A percentile compares a stretch with the other conserved stretches of the same genome.
Evolutionary conservation across 2,113 vertebrate genomes (phyloP).

Genomic region (Odontesthes bonariensis): DNA sequence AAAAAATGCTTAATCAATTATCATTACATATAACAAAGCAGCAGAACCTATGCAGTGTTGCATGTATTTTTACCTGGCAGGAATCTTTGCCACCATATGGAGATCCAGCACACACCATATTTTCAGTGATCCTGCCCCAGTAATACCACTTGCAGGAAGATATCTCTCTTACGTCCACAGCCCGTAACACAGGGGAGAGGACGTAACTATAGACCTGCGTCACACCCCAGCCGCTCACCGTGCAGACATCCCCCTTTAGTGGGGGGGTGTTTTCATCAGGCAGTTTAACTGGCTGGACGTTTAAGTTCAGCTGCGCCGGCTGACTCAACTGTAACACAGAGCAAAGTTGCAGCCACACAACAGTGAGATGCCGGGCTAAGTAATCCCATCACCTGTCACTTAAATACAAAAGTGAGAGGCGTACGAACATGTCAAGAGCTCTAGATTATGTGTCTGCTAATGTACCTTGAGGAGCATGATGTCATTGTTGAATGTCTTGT

Average conservation of each 20-base stretch:
- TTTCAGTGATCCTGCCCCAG: conserved; percentile 63
- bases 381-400: neutral
- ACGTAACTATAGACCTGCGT: conserved; percentile 63
- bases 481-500: conserved; percentile 74
- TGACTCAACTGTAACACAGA: conserved; percentile 72
- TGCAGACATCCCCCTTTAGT: conserved; percentile 45
- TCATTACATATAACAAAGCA: too few relatives aligned
- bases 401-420: neutral
- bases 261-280: neutral
- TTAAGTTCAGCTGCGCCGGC: conserved; percentile 69
- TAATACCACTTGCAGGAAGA: conserved; percentile 69
- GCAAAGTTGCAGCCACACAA: neutral
- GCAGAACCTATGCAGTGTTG: neutral
- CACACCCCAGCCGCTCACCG: conserved; percentile 84
- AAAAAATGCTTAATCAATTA: too few relatives aligned
- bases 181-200: conserved; percentile 76
- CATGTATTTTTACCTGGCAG: conserved; percentile 77
- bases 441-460: neutral
- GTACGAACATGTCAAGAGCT: neutral
- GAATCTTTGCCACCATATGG: conserved; percentile 81
- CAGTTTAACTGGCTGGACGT: conserved; percentile 65
- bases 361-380: neutral
- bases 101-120: conserved; percentile 83
- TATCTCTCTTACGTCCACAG: conserved; percentile 73
- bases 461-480: conserved; percentile 82